These are phyloP conservation scores for Zosterops lateralis DNA, from an alignment of 2,113 vertebrate species.

Conservation along the genomic window DNA sequence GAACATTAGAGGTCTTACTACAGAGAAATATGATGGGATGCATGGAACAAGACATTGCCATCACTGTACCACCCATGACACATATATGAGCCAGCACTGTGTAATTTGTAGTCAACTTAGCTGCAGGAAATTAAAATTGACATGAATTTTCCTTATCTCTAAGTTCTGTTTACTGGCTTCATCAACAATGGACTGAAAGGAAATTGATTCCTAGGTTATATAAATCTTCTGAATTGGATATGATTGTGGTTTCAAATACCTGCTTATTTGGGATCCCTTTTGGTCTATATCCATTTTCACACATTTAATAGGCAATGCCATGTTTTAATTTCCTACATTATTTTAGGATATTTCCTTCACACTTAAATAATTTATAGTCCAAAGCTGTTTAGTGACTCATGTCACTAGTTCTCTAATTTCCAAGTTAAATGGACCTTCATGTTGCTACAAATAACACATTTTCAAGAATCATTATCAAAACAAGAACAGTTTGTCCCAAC, in stretches of 20 bases:
- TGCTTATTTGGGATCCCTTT: neutral
- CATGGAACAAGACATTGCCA: neutral
- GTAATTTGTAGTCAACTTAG: neutral
- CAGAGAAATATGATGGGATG: neutral
- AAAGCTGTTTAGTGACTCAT: neutral
- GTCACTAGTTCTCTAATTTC: conserved; percentile 3
- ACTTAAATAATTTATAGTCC: neutral
- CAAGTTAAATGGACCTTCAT: neutral
- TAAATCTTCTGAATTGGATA: neutral
- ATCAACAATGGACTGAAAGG: neutral
- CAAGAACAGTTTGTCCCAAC: neutral
- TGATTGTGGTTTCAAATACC: neutral
- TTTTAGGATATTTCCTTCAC: neutral
- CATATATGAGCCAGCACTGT: neutral
- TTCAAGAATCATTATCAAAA: neutral
- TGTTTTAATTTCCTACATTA: neutral
- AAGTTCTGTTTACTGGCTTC: neutral
- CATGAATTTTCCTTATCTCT: neutral
- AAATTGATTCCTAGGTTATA: neutral
- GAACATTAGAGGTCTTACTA: neutral
- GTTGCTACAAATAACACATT: neutral
- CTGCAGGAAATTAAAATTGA: neutral
- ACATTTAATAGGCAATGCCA: neutral
- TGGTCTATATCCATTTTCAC: neutral
- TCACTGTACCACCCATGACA: neutral